Conservation (phyloP, 2,888 invertebrate genomes). For the Xylota segnis region DNA sequence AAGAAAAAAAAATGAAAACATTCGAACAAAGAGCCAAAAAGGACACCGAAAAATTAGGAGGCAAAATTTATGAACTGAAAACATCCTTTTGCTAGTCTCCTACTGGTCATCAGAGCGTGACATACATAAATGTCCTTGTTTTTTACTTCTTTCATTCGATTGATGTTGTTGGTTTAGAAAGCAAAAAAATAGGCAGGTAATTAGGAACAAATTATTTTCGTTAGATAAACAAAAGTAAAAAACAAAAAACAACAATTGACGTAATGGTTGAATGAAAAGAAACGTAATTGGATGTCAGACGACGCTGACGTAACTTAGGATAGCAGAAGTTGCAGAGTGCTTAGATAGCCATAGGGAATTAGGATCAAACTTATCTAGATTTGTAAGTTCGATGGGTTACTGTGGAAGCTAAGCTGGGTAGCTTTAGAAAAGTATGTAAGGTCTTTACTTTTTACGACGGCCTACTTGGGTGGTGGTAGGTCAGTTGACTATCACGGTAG, state of each 20-base stretch:
- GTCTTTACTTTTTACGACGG: too few relatives aligned
- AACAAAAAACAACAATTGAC: neutral
- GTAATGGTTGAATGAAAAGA: neutral
- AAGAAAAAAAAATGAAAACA: conserved; percentile 18
- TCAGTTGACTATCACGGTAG: too few relatives aligned
- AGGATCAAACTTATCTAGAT: neutral
- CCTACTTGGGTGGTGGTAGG: too few relatives aligned
- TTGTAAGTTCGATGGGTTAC: too few relatives aligned
- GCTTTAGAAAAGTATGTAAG: too few relatives aligned
- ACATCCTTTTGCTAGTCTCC: conserved; percentile 39
- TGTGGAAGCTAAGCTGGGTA: too few relatives aligned
- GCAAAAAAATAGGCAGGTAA: conserved; percentile 3
- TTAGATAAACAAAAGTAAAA: neutral
- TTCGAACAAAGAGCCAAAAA: conserved; percentile 25
- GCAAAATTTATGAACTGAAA: conserved; percentile 65
- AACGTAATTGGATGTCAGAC: conserved; percentile 11
- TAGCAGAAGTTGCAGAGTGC: neutral
- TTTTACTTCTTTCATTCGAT: neutral
- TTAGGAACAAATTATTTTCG: conserved; percentile 18
- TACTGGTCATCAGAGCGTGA: conserved; percentile 4
- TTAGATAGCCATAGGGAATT: neutral
- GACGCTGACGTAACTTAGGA: neutral
- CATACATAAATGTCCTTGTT: conserved; percentile 10
- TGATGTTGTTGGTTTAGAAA: conserved; percentile 2
- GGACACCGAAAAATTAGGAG: conserved; percentile 50